Evolutionary conservation across 2,888 invertebrate species (phyloP), one percentile per base, ranked within the genome.

Genomic region (Pachycephus smyrnensis): DNA sequence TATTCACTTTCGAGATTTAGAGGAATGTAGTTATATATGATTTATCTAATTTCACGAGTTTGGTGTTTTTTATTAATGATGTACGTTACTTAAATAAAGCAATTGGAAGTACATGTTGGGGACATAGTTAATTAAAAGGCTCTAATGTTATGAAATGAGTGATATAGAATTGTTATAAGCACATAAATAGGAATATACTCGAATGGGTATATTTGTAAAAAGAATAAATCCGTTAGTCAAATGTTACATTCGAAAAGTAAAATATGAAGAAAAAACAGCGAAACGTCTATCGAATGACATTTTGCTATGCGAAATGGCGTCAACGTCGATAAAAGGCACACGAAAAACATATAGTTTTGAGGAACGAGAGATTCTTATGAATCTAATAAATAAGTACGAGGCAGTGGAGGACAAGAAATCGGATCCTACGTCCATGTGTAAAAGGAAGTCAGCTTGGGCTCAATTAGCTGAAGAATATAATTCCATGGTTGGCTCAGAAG

Each of bases 261-360:
- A 55, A 55, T 23, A 23, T 40, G 23, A 23, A 15, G 9, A 55
- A 40, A 40, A 55, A 55, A 55, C 23, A 55, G 40, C 40, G 9
- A 23, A 55, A 6, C 40, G 6, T 55, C 40, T 55, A 23, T 23
- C 23, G 15, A 55, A 55, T 55, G 9, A 55, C 23, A 33, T 55
- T 40, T 55, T 23, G 40, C 40, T 23, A 55, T 55, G 40, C 40
- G 40, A 80, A 84, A 87, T 87, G 87, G 87, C 88, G 80, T 83
- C 85, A 75, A 79, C 84, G 33, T 81, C 86, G 78, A 69, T 84
- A 69, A 88, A 88, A 69, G 86, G 87, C 30, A 88, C 88, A 1
- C 85, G 88, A 37, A 88, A 88, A 83, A 88, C 88, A 9, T 88
- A 88, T 73, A 88, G 88, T 75, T 88, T 88, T 73, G 88, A 88